Conservation (phyloP, 2,888 invertebrate species). For the Athrips mouffetella region DNA sequence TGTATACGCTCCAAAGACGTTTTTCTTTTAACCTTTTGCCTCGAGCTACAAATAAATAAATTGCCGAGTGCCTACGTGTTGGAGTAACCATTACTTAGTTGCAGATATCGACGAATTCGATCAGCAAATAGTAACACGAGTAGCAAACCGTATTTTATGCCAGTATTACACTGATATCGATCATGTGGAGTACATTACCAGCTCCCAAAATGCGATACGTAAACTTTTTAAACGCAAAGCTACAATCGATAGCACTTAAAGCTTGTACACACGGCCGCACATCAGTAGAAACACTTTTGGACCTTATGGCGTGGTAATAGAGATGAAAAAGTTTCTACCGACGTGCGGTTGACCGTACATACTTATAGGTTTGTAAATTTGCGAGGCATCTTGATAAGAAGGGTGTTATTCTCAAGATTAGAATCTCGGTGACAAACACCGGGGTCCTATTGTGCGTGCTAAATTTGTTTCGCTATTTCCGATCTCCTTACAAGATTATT, state of each 20-base stretch:
- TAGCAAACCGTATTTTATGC: slow-evolving; percentile 25
- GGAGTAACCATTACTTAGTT: background rate
- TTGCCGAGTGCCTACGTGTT: background rate
- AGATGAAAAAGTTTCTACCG: no score
- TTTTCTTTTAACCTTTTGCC: background rate
- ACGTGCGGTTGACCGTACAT: no score
- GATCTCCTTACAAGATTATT: slow-evolving; percentile 70
- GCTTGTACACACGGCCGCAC: no score
- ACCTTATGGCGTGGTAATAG: background rate
- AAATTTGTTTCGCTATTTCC: slow-evolving; percentile 75
- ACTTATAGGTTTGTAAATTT: slow-evolving; percentile 40
- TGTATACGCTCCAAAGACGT: background rate
- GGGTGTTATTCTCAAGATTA: slow-evolving; percentile 62
- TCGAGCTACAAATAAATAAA: background rate
- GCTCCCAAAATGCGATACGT: background rate
- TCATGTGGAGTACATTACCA: background rate
- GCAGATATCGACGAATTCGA: slow-evolving; percentile 1
- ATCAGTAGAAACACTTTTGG: background rate
- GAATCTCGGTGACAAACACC: slow-evolving; percentile 69
- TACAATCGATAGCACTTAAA: slow-evolving; percentile 1
- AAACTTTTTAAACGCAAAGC: background rate
- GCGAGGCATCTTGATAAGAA: slow-evolving; percentile 60
- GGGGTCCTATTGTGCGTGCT: slow-evolving; percentile 67
- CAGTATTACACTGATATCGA: background rate
- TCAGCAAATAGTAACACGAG: slow-evolving; percentile 4